phyloP scores from a whole-genome alignment of 2,113 vertebrate genomes.

The Laterallus jamaicensis region DNA sequence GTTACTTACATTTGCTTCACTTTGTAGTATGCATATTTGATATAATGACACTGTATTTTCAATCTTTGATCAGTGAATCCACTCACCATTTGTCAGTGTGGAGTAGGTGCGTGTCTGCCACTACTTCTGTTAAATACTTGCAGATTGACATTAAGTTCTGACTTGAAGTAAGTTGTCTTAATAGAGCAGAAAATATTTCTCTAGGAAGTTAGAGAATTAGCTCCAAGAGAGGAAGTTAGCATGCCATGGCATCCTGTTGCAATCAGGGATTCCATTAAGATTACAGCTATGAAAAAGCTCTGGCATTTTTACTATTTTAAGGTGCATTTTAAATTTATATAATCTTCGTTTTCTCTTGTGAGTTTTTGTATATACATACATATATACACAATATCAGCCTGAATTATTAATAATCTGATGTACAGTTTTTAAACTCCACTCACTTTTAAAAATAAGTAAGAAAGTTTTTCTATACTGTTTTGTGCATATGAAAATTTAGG shows the following conservation, averaged over 20 bases:
- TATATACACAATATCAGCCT: neutral
- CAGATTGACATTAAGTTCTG: neutral
- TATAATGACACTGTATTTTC: neutral
- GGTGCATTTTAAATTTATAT: neutral
- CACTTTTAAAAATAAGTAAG: neutral
- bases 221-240: neutral
- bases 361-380: neutral
- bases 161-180: neutral
- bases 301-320: neutral
- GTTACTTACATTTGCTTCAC: neutral
- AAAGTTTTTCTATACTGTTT: neutral
- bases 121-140: neutral
- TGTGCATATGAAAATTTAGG: neutral
- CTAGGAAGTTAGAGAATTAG: neutral
- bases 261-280: neutral
- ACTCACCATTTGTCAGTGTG: neutral
- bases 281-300: neutral
- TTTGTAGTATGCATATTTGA: neutral
- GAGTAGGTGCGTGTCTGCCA: neutral
- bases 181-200: neutral
- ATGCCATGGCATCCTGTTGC: neutral
- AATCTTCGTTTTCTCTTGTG: neutral
- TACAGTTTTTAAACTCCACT: neutral
- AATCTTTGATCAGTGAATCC: neutral
- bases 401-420: neutral